Evolutionary conservation across 2,797 vertebrate species (phyloP), one percentile per base, ranked within the genome.

Genomic region (Vipera ursinii): DNA sequence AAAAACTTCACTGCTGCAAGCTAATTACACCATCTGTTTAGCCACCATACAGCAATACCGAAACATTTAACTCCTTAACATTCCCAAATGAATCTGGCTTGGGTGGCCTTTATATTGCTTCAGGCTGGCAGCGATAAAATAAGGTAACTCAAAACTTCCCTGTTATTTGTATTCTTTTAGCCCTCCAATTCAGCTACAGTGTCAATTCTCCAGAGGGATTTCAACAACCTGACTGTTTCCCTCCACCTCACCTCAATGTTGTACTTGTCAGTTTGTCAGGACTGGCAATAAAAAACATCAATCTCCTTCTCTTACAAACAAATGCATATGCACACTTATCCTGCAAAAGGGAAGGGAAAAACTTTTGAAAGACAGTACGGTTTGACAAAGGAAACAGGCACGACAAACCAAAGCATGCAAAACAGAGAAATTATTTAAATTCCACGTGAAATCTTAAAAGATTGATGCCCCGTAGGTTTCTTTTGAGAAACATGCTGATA

Each of bases 21-120:
- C 97, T 98, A 98, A 97, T 97, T 96, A 96, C 92, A 95, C 98
- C 98, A 98, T 98, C 98, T 98, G 97, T 96, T 98, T 97, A 97
- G 95, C 93, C 94, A 95, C 95, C 95, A 95, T 92, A 93, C 93
- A 95, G 95, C 95, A 96, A 96, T 69, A 95, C 94, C 94, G 93
- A 86, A 93, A 97, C 96, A 97, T 97, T 97, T 96, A 97, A 97
- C 97, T 98, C 96, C 96, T 96, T 96, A 97, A 96, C 97, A 97
- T 96, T 97, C 96, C 97, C 97, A 96, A 95, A 93, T 93, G 96
- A 96, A 95, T 93, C 92, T 94, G 95, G 92, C 93, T 97, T 96
- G 95, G 60, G 78, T 92, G 96, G 94, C 93, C 95, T 96, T 95
- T 90, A 20, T 60, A 95, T 90, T 89, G 92, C 92, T 94, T 92